A percentile compares a stretch with the other conserved stretches of the same genome.
phyloP scores from a whole-genome alignment of 2,888 invertebrate species.

The Drosophila rubida region DNA sequence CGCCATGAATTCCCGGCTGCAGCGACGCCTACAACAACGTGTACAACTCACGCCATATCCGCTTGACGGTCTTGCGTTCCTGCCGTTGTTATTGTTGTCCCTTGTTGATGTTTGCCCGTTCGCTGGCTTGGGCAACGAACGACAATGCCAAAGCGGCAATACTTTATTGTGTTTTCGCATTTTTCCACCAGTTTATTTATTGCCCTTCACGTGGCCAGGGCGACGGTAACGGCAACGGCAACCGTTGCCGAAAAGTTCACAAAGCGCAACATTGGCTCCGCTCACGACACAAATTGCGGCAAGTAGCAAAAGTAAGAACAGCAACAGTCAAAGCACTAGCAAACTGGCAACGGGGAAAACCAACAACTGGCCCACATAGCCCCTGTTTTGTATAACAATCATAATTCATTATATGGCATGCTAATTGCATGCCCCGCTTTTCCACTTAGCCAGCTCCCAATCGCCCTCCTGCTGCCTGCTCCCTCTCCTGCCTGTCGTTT shows the following conservation, averaged over 20 bases:
- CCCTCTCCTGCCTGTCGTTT: neutral
- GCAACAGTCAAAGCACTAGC: neutral
- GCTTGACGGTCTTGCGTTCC: constrained; percentile 39
- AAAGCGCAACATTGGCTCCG: constrained; percentile 59
- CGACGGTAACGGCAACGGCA: constrained; percentile 37
- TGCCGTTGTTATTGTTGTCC: constrained; percentile 33
- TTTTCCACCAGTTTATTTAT: constrained; percentile 75
- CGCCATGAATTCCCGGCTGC: neutral
- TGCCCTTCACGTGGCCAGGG: constrained; percentile 65
- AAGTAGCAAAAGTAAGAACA: constrained; percentile 6
- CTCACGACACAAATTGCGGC: constrained; percentile 54
- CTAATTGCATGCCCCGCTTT: constrained; percentile 63
- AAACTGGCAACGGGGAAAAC: constrained; percentile 4
- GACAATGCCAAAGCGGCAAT: constrained; percentile 57
- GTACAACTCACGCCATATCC: constrained; percentile 74
- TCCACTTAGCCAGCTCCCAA: constrained; percentile 56
- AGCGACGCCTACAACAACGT: constrained; percentile 64
- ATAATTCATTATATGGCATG: constrained; percentile 73
- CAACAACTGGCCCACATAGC: constrained; percentile 22
- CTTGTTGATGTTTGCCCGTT: constrained; percentile 40
- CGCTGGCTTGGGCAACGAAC: constrained; percentile 26
- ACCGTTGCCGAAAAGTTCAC: constrained; percentile 45
- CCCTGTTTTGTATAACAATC: constrained; percentile 56
- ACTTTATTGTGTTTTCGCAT: constrained; percentile 78
- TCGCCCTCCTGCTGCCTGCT: neutral